phyloP scores from a whole-genome alignment of 2,888 invertebrate species.

The Pogonocherus hispidulus region DNA sequence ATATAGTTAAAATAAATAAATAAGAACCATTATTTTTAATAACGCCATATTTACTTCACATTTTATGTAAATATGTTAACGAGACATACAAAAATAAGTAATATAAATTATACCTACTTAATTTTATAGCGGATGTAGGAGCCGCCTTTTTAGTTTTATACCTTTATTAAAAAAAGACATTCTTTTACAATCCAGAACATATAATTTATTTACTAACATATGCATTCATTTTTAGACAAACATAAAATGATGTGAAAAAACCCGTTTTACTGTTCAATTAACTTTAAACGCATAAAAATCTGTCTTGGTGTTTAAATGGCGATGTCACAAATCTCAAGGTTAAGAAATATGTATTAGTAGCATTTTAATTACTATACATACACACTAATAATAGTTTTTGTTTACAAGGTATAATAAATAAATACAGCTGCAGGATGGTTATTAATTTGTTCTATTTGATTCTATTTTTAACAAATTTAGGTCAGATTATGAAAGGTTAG shows the following conservation, averaged over 20 bases:
- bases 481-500: constrained; percentile 9
- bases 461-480: background rate
- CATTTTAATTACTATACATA: background rate
- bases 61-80: background rate
- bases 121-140: background rate
- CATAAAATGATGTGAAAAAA: background rate
- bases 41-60: background rate
- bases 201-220: background rate
- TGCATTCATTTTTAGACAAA: background rate
- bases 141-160: background rate
- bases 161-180: background rate
- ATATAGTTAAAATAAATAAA: too few relatives aligned
- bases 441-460: background rate
- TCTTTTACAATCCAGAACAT: background rate
- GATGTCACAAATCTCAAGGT: background rate
- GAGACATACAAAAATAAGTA: background rate
- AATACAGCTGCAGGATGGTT: background rate
- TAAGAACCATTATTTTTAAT: too few relatives aligned
- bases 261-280: constrained; percentile 8
- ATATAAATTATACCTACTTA: background rate
- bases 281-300: constrained; percentile 2
- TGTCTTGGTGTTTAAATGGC: background rate
- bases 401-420: background rate
- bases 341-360: constrained; percentile 6
- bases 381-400: background rate